Evolutionary conservation across 2,888 invertebrate species (phyloP).

Genomic region (Mellilla xanthometata): DNA sequence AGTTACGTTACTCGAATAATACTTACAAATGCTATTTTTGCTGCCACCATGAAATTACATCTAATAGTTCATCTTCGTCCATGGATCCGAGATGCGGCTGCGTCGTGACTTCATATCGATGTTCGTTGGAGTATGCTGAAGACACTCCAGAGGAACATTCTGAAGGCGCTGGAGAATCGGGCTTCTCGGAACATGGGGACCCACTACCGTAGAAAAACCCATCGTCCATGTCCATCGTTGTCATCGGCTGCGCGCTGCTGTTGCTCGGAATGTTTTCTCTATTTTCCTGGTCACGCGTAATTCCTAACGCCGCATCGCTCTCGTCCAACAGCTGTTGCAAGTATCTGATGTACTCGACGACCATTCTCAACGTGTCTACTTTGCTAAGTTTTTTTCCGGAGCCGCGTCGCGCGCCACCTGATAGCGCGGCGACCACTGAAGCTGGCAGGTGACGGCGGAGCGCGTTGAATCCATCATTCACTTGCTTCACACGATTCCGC

Average conservation of each 20-base stretch:
- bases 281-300: conserved; percentile 70
- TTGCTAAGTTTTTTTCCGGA: conserved; percentile 94
- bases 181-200: conserved; percentile 86
- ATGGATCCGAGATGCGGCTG: conserved; percentile 86
- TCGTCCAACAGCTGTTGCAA: conserved; percentile 91
- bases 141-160: conserved; percentile 84
- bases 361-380: conserved; percentile 94
- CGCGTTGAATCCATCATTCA: conserved; percentile 96
- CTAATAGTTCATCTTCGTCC: conserved; percentile 94
- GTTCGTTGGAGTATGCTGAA: conserved; percentile 71
- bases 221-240: conserved; percentile 74
- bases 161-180: conserved; percentile 89
- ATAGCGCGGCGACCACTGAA: conserved; percentile 87
- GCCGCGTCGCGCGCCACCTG: conserved; percentile 85
- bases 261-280: conserved; percentile 72
- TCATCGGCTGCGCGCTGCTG: conserved; percentile 59
- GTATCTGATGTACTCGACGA: conserved; percentile 95
- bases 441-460: conserved; percentile 94
- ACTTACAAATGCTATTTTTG: conserved; percentile 82
- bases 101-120: conserved; percentile 66
- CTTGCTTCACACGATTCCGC: conserved; percentile 97
- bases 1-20: too few relatives aligned
- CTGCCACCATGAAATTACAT: conserved; percentile 93
- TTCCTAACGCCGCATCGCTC: conserved; percentile 84
- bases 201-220: conserved; percentile 75